Evolutionary conservation across 2,113 vertebrate genomes (phyloP).

Genomic region (Eurystomus gularis): DNA sequence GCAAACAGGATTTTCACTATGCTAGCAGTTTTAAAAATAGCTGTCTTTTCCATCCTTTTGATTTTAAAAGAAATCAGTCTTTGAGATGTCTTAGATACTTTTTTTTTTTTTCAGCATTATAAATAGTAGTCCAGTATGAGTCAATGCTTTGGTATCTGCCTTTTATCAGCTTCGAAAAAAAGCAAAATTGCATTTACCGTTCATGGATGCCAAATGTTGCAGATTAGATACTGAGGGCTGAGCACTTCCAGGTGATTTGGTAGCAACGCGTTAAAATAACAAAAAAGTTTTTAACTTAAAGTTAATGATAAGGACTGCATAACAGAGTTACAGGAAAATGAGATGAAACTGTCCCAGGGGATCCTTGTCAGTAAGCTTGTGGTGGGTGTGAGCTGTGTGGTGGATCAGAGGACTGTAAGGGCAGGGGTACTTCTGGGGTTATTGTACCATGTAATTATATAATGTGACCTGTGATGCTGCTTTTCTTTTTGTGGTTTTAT

Average conservation of each 20-base stretch:
- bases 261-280: not conserved
- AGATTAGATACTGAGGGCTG: not conserved
- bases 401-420: not conserved
- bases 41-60: not conserved
- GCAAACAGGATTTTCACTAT: not conserved
- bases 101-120: not conserved
- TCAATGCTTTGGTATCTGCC: not conserved
- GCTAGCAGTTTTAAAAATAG: conserved; percentile 12
- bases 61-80: not conserved
- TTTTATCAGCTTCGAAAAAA: not conserved
- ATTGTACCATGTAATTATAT: not conserved
- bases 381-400: not conserved
- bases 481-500: conserved; percentile 3
- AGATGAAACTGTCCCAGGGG: not conserved
- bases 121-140: not conserved
- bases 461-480: not conserved
- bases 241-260: not conserved
- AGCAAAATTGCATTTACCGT: not conserved
- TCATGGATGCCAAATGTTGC: not conserved
- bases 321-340: not conserved
- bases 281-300: not conserved
- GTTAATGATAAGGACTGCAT: not conserved
- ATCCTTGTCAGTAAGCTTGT: not conserved
- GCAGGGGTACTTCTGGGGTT: not conserved
- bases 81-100: not conserved